A percentile compares a stretch with the other conserved stretches of the same genome.
These are phyloP conservation scores for Odontocolon sp. DNA, from an alignment of 2,888 invertebrate species.

Conservation along the genomic window DNA sequence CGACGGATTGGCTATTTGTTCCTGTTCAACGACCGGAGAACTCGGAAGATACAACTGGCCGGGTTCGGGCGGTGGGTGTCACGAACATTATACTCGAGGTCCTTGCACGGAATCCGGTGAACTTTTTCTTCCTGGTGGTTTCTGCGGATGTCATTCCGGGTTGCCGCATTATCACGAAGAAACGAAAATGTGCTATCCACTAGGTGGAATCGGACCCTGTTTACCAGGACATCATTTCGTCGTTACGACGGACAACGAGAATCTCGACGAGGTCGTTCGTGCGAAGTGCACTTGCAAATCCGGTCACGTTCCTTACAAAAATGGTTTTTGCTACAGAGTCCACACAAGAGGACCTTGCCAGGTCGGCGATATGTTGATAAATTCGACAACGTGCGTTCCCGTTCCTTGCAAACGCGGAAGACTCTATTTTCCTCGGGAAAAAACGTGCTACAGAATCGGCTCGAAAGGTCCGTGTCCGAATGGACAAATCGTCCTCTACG, in stretches of 20 bases:
- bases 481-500: slow-evolving; percentile 90
- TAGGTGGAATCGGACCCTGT: slow-evolving; percentile 90
- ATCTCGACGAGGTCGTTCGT: slow-evolving; percentile 71
- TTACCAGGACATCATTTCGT: slow-evolving; percentile 88
- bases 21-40: slow-evolving; percentile 83
- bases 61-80: slow-evolving; percentile 86
- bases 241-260: slow-evolving; percentile 78
- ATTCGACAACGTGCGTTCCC: slow-evolving; percentile 86
- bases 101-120: slow-evolving; percentile 90
- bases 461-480: slow-evolving; percentile 88
- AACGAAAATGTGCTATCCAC: slow-evolving; percentile 88
- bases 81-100: slow-evolving; percentile 90
- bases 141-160: slow-evolving; percentile 87
- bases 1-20: slow-evolving; percentile 86
- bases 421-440: slow-evolving; percentile 88
- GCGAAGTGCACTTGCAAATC: slow-evolving; percentile 88
- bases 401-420: slow-evolving; percentile 89
- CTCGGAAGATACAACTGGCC: slow-evolving; percentile 84
- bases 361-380: slow-evolving; percentile 86
- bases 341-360: slow-evolving; percentile 91
- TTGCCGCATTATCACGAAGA: slow-evolving; percentile 89
- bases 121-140: slow-evolving; percentile 88
- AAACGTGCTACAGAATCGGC: slow-evolving; percentile 90
- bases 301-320: slow-evolving; percentile 85
- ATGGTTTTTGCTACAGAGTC: slow-evolving; percentile 88